Percentiles rank a stretch among this genome's conserved stretches.
Evolutionary conservation across 1,140 invertebrate genomes (phyloP).

Genomic region (Lepidostoma basale): DNA sequence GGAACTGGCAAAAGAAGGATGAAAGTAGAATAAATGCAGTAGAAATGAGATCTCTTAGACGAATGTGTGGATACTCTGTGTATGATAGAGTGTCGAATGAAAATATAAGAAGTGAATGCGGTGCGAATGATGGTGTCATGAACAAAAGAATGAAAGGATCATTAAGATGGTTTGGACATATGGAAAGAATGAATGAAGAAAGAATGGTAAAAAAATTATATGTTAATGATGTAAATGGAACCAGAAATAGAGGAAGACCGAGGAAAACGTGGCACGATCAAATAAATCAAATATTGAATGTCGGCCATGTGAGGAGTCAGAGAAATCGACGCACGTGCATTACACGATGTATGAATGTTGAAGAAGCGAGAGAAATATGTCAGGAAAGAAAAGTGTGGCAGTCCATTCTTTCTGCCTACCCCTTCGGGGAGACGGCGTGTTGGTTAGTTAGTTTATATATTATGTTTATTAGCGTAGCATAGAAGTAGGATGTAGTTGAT

Average conservation of each 20-base stretch:
- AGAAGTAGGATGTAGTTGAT: too few species aligned
- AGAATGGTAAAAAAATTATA: neutral
- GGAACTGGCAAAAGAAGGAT: neutral
- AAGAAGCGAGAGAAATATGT: neutral
- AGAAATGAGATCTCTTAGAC: neutral
- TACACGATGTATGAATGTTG: neutral
- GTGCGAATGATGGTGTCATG: neutral
- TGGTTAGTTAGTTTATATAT: neutral
- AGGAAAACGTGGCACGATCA: neutral
- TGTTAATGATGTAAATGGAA: neutral
- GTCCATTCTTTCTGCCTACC: neutral
- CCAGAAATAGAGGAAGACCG: neutral
- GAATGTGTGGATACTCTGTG: neutral
- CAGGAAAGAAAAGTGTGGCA: neutral
- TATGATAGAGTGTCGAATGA: neutral
- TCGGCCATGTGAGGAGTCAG: neutral
- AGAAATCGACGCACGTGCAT: neutral
- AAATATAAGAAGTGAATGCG: neutral
- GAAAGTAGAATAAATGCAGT: neutral
- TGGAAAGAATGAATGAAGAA: neutral
- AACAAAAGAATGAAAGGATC: neutral
- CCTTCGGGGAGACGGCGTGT: neutral
- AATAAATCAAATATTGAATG: neutral
- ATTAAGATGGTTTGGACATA: neutral
- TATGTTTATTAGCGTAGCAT: too few species aligned